These are phyloP conservation scores for Neosilurus hyrtlii DNA, from an alignment of 2,797 vertebrate genomes.

Conservation along the genomic window DNA sequence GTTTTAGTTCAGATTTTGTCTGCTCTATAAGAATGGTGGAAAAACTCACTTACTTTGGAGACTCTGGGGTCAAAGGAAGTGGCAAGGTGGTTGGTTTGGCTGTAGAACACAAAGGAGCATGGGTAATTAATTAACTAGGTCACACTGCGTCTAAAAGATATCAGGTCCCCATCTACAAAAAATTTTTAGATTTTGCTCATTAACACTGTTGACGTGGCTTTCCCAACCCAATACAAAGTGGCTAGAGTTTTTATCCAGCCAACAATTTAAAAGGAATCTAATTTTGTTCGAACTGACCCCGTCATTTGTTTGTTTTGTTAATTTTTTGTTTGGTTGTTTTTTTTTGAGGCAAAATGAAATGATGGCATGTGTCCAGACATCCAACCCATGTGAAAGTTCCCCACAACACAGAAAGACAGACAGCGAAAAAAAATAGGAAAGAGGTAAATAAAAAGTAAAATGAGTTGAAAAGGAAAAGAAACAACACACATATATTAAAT, in stretches of 20 bases:
- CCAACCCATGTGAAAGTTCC: conserved; percentile 55
- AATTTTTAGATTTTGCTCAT: conserved; percentile 68
- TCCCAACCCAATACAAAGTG: conserved; percentile 60
- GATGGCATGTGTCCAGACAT: conserved; percentile 68
- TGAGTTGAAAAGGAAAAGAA: conserved; percentile 45
- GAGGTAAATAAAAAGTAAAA: background rate
- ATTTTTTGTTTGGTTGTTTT: conserved; percentile 59
- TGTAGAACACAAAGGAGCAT: conserved; percentile 86
- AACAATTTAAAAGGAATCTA: conserved; percentile 51
- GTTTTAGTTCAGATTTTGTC: conserved; percentile 58
- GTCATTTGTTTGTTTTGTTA: conserved; percentile 42
- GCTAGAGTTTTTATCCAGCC: conserved; percentile 62
- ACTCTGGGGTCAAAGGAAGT: conserved; percentile 99
- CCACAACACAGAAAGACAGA: conserved; percentile 54
- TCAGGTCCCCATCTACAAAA: conserved; percentile 76
- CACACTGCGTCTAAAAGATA: conserved; percentile 73
- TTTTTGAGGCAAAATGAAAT: conserved; percentile 79
- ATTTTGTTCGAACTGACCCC: conserved; percentile 69
- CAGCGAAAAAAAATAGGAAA: conserved; percentile 16
- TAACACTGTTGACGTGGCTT: conserved; percentile 67
- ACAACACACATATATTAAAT: conserved; percentile 59
- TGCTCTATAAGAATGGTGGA: conserved; percentile 81
- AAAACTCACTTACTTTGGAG: conserved; percentile 99
- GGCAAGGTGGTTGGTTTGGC: conserved; percentile 99
- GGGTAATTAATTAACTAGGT: conserved; percentile 81